Evolutionary conservation across 1,140 invertebrate genomes (phyloP), one percentile per base, ranked within the genome.

Genomic region (Centruroides sculpturatus): DNA sequence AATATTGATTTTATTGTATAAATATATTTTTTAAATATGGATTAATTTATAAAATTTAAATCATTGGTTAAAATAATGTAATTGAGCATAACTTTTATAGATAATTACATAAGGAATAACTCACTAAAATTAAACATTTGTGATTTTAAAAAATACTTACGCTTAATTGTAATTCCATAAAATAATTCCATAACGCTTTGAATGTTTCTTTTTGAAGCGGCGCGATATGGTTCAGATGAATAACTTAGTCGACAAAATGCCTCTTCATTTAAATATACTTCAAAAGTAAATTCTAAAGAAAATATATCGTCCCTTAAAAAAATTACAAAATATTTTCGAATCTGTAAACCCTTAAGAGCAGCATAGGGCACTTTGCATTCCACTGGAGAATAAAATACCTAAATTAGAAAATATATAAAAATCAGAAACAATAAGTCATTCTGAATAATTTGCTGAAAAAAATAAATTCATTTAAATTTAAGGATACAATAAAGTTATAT

Each of bases 141-240:
- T 23, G 23, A 23, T 23, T 23, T 41, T 41, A 5, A 47, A 56
- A 13, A 35, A 49, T 48, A 57, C 48, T 48, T 57, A 57, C 56
- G 47, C 35, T 57, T 12, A 23, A 49, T 35, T 13, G 13, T 13
- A 57, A 57, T 57, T 7, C 56, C 56, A 57, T 35, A 35, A 35
- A 57, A 57, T 36, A 49, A n/a, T 50, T 57, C 36, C n/a, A 57
- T 48, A 50, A 57, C 34, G n/a, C n/a, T 57, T 35, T 36, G 34
- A 23, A 57, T 35, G 6, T 51, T 12, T n/a, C 23, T 36, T 50
- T 46, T 47, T 23, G 8, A 48, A 47, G 35, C 6, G 49, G 12
- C 35, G 7, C 41, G 6, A 50, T 57, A 35, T 5, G 47, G 56
- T 57, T 57, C 47, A n/a, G 46, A 48, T 5, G 56, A n/a, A 50